phyloP scores from a whole-genome alignment of 2,113 vertebrate species.

The Malurus cyaneus region DNA sequence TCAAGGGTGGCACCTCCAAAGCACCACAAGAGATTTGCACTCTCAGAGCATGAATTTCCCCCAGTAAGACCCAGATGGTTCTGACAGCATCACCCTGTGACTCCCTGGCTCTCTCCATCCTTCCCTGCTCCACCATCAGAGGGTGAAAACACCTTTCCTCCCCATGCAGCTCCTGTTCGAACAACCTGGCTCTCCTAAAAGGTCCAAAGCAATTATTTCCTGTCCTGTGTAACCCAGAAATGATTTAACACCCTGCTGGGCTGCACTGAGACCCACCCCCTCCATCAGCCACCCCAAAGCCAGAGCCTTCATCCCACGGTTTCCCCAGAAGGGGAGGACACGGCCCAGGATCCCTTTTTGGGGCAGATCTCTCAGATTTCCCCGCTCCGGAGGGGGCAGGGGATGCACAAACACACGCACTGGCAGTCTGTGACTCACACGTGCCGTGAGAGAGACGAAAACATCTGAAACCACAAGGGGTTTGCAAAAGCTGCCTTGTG shows the following conservation, averaged over 20 bases:
- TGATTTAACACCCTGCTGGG: neutral
- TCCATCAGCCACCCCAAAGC: neutral
- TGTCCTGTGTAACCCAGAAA: neutral
- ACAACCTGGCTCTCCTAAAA: neutral
- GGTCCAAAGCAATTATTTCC: neutral
- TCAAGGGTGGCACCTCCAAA: neutral
- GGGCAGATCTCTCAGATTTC: neutral
- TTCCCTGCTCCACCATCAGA: neutral
- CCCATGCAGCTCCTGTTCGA: neutral
- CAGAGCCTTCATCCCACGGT: neutral
- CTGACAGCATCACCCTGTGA: neutral
- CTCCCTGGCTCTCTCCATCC: neutral
- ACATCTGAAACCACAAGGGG: neutral
- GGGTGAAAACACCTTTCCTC: neutral
- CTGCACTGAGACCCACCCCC: neutral
- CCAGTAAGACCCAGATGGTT: neutral
- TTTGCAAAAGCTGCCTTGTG: conserved; percentile 26
- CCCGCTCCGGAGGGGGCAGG: neutral
- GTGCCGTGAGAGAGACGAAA: neutral
- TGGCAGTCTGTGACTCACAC: neutral
- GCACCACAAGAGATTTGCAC: neutral
- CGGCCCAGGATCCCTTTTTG: rapidly evolving
- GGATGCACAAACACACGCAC: neutral
- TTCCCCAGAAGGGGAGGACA: neutral
- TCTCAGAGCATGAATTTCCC: neutral